A percentile compares a stretch with the other conserved stretches of the same genome.
Conservation (phyloP, 2,113 vertebrate species). For the Tragulus kanchil region DNA sequence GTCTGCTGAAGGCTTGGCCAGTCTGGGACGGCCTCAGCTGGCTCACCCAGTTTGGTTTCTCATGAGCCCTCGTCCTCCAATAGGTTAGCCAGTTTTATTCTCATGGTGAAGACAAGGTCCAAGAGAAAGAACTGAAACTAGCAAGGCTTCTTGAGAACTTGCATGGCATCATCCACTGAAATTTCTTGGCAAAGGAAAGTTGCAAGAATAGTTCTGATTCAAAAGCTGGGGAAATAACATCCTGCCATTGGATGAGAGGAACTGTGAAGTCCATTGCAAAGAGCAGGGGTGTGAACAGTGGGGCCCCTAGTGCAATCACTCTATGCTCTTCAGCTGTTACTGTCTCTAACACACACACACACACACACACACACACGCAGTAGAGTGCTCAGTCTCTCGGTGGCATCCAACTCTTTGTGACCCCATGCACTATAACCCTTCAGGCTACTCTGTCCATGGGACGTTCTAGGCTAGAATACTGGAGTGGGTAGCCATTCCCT, state of each 20-base stretch:
- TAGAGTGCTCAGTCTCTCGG: neutral
- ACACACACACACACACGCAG: neutral
- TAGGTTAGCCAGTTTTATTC: neutral
- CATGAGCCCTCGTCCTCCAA: neutral
- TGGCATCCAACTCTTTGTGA: neutral
- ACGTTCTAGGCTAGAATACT: neutral
- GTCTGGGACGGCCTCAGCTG: neutral
- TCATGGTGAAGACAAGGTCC: neutral
- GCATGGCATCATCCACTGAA: neutral
- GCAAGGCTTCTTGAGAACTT: neutral
- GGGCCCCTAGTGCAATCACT: neutral
- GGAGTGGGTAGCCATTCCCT: neutral
- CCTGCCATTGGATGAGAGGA: neutral
- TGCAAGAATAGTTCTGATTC: neutral
- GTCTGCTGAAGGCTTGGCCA: neutral
- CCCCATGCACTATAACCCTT: neutral
- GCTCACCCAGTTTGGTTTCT: neutral
- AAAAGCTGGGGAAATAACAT: neutral
- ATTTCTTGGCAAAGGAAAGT: neutral
- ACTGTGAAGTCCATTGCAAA: neutral
- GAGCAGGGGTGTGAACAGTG: fast-evolving
- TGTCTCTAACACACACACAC: neutral
- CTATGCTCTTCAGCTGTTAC: neutral
- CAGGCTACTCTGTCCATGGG: neutral
- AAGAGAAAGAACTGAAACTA: neutral